Evolutionary conservation across 2,797 vertebrate species (phyloP), one percentile per base, ranked within the genome.

Genomic region (Tinamus major): DNA sequence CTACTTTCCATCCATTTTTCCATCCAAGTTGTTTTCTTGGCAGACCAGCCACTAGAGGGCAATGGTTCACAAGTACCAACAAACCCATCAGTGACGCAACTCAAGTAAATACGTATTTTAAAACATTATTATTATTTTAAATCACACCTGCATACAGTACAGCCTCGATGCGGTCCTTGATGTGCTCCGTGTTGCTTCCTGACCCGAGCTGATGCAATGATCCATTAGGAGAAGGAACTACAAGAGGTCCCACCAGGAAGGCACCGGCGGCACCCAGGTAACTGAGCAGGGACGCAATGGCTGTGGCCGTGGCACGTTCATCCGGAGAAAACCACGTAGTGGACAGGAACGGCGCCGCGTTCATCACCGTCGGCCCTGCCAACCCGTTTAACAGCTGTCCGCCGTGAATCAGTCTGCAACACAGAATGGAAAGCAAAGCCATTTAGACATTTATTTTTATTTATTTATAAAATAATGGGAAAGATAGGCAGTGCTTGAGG

Each of bases 261-360:
- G 99, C 98, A 0, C 97, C 97, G 0, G 99, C 99, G 2, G 97
- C 97, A 1, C 99, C 99, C 27, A 99, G 97, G 93, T 99, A 99
- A 81, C 86, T 98, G 90, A 99, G 98, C 97, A 99, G 98, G 0
- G 99, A 98, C 0, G 99, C 99, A 10, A 99, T 98, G 2, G 99
- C 99, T 1, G 99, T 99, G 29, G 99, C 99, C 0, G 99, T 99
- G 89, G 99, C 99, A 55, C 99, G 98, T 88, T 99, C 99, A 65
- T 99, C 99, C 0, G 99, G 98, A 44, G 99, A 98, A 79, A 99
- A 99, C 99, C 99, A 99, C 0, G 99, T 99, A 0, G 99, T 99
- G 80, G 99, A 99, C 16, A 99, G 99, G 94, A 98, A 98, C 0
- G 99, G 99, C 10, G 98, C 98, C 0, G 99, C 99, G 1, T 99